phyloP scores from a whole-genome alignment of 2,888 invertebrate species.

The Drosophila limbata region DNA sequence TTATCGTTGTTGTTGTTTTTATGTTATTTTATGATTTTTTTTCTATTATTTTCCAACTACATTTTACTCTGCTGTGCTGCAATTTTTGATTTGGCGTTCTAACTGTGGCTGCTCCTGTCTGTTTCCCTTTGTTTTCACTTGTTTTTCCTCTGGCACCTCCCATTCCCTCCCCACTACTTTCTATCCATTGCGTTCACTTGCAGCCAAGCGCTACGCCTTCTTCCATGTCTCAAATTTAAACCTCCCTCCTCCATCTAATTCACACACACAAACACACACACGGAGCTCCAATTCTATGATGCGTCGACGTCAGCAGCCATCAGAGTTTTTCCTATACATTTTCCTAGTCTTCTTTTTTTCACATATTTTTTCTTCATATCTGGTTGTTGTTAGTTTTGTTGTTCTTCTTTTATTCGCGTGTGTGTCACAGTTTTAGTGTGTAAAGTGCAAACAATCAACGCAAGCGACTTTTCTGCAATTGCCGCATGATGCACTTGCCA shows the following conservation, averaged over 20 bases:
- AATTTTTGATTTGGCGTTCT: constrained; percentile 66
- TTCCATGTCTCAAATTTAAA: constrained; percentile 25
- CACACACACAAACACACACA: neutral
- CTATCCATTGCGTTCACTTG: constrained; percentile 3
- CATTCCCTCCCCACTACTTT: neutral
- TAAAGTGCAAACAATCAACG: constrained; percentile 79
- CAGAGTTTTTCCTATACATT: constrained; percentile 18
- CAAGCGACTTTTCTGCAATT: constrained; percentile 72
- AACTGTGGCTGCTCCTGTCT: constrained; percentile 26
- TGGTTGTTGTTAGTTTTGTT: constrained; percentile 11
- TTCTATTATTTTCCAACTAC: constrained; percentile 11
- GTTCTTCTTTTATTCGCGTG: constrained; percentile 25
- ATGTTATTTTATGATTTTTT: constrained; percentile 5
- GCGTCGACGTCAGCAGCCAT: constrained; percentile 37
- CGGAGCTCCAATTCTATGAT: constrained; percentile 9
- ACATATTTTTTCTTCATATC: neutral
- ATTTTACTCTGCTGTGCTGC: constrained; percentile 51
- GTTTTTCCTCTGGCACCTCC: neutral
- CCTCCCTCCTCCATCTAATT: neutral
- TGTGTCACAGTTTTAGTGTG: constrained; percentile 71
- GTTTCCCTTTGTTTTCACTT: neutral
- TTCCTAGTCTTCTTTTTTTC: constrained; percentile 1
- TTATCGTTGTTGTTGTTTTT: constrained; percentile 9
- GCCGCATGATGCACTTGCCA: constrained; percentile 49
- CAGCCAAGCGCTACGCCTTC: constrained; percentile 23